Evolutionary conservation across 2,888 invertebrate genomes (phyloP), one percentile per base, ranked within the genome.

Genomic region (Acanthopleura granulata): DNA sequence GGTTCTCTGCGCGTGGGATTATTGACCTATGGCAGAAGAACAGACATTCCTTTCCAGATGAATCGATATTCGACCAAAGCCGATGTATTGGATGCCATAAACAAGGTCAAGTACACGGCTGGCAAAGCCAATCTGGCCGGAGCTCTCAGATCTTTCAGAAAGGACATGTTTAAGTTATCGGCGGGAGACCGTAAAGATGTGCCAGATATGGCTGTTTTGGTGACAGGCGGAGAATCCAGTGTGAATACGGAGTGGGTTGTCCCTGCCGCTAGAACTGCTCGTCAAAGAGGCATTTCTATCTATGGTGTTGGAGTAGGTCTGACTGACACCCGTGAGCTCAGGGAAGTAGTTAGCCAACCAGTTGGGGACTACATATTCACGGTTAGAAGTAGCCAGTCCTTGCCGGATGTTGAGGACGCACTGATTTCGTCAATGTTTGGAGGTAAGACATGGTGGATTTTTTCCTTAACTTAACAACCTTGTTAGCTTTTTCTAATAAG

Each of bases 31-130:
- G 57, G 22, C 22, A 57, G n/a, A 57, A 57, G 12, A 57, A 22
- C 22, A 22, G 22, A 18, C 18, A 57, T 57, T n/a, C 57, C 57
- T 57, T 57, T 57, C 57, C 57, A 57, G 22, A 57, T 66, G 69
- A 66, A 66, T 66, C 27, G 69, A 25, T 66, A 66, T 27, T 25
- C 69, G 69, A 66, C 69, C 4, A 66, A 29, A 29, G 27, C 25
- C 16, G 27, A 66, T 29, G 25, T 66, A 1, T 27, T 66, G 22
- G 69, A 66, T 25, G 69, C 30, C 3, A 66, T 66, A n/a, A 29
- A 27, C 18, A 16, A 66, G 25, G 30, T 66, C 16, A 16, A 25
- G 69, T 66, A 66, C 27, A 66, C 27, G 4, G n/a, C 6, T 3
- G 57, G 57, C n/a, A 57, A 57, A 57, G 18, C 57, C 18, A 57